Base-by-base conservation (phyloP, 1,140 invertebrate genomes). In the Zaprionus vittiger region DNA sequence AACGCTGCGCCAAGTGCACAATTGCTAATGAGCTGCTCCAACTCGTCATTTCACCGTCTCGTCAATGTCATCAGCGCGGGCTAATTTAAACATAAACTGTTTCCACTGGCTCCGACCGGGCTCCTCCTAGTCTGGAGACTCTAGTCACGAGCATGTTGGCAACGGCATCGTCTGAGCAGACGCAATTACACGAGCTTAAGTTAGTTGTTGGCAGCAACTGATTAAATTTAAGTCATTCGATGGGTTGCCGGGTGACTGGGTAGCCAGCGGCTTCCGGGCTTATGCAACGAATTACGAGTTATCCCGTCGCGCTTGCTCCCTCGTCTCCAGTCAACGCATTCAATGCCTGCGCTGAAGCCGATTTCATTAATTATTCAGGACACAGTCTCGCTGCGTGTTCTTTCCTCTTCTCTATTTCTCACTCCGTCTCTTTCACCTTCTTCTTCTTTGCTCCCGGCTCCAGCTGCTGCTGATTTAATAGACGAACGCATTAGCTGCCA, bases 301-400 rank as follows among this genome's bases (percentile, higher is more conserved):
- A 80, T 63, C 54, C 64, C 14, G 3, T 52, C 41, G 26, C 11
- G 12, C 31, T 24, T 12, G 38, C 55, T 41, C 20, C 26, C 38
- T 4, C 26, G 31, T 44, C 49, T 22, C n/a, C 47, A 66, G 52
- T 81, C 72, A 38, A 15, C 59, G 47, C 68, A 67, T 66, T 67
- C 63, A 56, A 49, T 56, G 34, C 71, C 57, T 9, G 34, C 57
- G 44, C 64, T 20, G 62, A 63, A 69, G 61, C 54, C 74, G 82
- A 76, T 81, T 79, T 85, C 79, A 81, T 85, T 85, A 85, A 85
- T 82, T 86, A 85, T 85, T 86, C 82, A 86, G 66, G 47, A 57
- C 82, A 86, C 79, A 75, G 76, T 64, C 22, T 52, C 24, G 24
- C 66, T 54, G 56, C 62, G 47, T 22, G 41, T 17, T 65, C 52